Conservation (phyloP, 2,888 invertebrate species). For the Cataglyphis albicans region DNA sequence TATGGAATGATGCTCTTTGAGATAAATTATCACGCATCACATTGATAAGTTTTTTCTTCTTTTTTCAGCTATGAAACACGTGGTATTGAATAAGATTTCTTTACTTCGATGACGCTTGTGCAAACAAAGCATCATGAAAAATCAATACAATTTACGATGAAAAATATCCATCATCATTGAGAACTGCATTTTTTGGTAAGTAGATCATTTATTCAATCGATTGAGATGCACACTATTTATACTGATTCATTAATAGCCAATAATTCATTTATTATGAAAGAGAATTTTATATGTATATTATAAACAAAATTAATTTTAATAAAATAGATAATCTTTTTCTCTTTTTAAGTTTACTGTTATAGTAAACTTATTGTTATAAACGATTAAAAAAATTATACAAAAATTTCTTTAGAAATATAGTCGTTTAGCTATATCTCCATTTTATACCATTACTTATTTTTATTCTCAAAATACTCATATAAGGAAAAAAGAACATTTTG, state of each 20-base stretch:
- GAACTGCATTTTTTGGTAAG: not conserved
- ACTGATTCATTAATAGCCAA: not conserved
- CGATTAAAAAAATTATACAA: not conserved
- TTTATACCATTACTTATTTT: not conserved
- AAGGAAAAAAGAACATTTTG: not conserved
- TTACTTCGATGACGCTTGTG: conserved; percentile 2
- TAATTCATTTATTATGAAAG: too few species aligned
- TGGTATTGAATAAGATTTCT: not conserved
- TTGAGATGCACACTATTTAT: not conserved
- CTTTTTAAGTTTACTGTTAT: not conserved
- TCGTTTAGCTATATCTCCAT: too few species aligned
- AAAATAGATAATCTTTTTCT: not conserved
- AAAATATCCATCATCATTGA: conserved; percentile 1
- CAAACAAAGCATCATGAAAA: conserved; percentile 8
- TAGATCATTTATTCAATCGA: not conserved
- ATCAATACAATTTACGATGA: not conserved
- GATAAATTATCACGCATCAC: conserved; percentile 47
- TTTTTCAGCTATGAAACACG: not conserved
- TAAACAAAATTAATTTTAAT: not conserved
- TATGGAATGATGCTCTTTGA: conserved; percentile 19
- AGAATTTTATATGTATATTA: not conserved
- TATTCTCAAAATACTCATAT: not conserved
- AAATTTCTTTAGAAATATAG: not conserved
- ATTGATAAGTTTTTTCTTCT: conserved; percentile 20
- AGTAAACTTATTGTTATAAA: not conserved